Evolutionary conservation across 2,888 invertebrate species (phyloP).

Genomic region (Dorcus hopei): DNA sequence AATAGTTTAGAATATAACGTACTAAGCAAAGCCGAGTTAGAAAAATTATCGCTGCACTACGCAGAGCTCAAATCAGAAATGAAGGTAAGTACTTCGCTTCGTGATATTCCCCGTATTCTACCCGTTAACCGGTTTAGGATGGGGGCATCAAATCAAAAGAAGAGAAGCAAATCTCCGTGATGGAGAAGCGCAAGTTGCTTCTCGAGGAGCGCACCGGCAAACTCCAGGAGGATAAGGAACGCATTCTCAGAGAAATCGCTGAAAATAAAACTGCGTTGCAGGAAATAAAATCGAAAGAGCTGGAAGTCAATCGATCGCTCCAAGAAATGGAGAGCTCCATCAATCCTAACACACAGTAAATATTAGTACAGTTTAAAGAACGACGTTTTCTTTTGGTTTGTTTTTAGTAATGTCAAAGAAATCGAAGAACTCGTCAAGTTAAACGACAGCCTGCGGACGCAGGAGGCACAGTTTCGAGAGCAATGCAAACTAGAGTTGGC

Average conservation of each 20-base stretch:
- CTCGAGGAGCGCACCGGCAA: conserved; percentile 49
- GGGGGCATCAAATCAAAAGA: conserved; percentile 35
- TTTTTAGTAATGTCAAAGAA: conserved; percentile 45
- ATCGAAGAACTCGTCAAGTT: conserved; percentile 62
- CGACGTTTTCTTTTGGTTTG: not conserved
- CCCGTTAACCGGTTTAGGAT: not conserved
- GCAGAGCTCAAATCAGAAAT: conserved; percentile 67
- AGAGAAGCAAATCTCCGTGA: conserved; percentile 34
- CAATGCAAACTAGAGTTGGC: conserved; percentile 67
- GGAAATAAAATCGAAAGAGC: conserved; percentile 39
- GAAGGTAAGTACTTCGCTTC: conserved; percentile 54
- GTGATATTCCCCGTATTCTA: too few relatives aligned
- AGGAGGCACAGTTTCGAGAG: conserved; percentile 71
- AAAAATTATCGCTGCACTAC: conserved; percentile 68
- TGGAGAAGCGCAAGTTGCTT: conserved; percentile 40
- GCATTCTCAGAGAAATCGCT: conserved; percentile 50
- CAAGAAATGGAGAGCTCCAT: conserved; percentile 50
- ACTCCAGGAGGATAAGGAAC: conserved; percentile 53
- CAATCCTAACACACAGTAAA: conserved; percentile 54
- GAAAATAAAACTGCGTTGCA: conserved; percentile 44
- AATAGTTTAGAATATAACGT: conserved; percentile 36
- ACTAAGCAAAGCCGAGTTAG: conserved; percentile 62
- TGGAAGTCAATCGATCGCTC: conserved; percentile 48
- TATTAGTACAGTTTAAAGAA: not conserved
- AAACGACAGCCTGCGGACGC: conserved; percentile 69